phyloP scores from a whole-genome alignment of 1,140 invertebrate genomes.

The Diplogasteroides magnus region DNA sequence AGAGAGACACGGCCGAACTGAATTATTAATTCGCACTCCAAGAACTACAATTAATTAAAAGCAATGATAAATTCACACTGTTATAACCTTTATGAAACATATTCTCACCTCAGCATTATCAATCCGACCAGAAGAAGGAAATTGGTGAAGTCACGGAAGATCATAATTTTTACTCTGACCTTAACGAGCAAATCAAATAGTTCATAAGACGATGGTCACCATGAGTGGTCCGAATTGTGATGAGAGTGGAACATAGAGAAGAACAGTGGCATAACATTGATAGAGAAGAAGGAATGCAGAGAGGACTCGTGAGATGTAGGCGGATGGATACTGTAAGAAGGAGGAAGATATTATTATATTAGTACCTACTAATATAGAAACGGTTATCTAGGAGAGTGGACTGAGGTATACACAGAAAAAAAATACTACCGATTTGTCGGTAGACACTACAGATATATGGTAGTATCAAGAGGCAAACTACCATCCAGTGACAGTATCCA shows the following conservation, averaged over 20 bases:
- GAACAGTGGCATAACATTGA: conserved; percentile 48
- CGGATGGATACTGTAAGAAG: conserved; percentile 11
- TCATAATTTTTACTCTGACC: conserved; percentile 49
- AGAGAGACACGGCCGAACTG: conserved; percentile 45
- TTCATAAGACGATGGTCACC: background rate
- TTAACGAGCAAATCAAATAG: background rate
- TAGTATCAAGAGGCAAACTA: no score
- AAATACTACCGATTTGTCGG: no score
- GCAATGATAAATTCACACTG: background rate
- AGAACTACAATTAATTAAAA: conserved; percentile 2
- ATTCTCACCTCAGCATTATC: conserved; percentile 42
- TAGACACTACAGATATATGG: no score
- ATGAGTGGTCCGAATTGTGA: conserved; percentile 44
- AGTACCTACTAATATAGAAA: no score
- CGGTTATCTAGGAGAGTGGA: background rate
- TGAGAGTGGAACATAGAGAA: conserved; percentile 47
- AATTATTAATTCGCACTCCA: no score
- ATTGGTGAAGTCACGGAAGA: conserved; percentile 45
- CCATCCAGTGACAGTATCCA: no score
- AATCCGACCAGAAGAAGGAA: conserved; percentile 45
- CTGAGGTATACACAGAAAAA: no score
- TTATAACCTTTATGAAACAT: no score
- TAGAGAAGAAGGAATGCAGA: conserved; percentile 49
- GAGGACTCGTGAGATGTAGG: conserved; percentile 29
- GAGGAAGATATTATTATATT: background rate